Conservation (phyloP, 2,888 invertebrate genomes). For the Pandemis cinnamomeana region DNA sequence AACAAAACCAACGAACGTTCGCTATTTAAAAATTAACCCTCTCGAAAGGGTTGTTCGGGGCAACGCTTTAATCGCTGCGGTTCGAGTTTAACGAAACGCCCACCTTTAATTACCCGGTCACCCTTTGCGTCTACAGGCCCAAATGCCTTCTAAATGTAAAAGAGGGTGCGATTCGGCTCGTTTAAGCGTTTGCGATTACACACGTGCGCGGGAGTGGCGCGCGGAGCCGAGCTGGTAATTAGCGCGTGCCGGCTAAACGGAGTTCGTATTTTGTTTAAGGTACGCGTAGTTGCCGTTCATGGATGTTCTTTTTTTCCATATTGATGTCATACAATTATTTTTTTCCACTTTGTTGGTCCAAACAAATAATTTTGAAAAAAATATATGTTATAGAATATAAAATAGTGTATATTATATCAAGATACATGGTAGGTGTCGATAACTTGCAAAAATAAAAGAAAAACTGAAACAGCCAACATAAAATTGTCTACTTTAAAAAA, state of each 20-base stretch:
- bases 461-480: no score
- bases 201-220: background rate
- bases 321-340: no score
- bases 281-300: no score
- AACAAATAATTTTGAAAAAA: no score
- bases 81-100: slow-evolving; percentile 25
- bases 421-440: no score
- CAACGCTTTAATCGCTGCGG: slow-evolving; percentile 15
- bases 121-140: background rate
- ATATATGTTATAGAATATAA: no score
- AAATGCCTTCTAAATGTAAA: slow-evolving; percentile 1
- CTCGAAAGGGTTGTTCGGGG: background rate
- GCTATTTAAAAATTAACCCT: slow-evolving; percentile 6
- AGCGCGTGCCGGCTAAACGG: background rate
- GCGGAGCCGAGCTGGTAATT: slow-evolving; percentile 6
- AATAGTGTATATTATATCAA: no score
- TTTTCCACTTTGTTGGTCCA: no score
- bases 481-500: no score
- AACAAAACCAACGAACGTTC: background rate
- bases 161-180: slow-evolving; percentile 12
- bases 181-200: slow-evolving; percentile 13
- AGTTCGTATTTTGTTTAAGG: background rate
- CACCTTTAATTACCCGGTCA: slow-evolving; percentile 32
- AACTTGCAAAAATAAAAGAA: no score
- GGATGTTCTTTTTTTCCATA: no score